phyloP scores from a whole-genome alignment of 2,113 vertebrate genomes.

The Saccopteryx bilineata region DNA sequence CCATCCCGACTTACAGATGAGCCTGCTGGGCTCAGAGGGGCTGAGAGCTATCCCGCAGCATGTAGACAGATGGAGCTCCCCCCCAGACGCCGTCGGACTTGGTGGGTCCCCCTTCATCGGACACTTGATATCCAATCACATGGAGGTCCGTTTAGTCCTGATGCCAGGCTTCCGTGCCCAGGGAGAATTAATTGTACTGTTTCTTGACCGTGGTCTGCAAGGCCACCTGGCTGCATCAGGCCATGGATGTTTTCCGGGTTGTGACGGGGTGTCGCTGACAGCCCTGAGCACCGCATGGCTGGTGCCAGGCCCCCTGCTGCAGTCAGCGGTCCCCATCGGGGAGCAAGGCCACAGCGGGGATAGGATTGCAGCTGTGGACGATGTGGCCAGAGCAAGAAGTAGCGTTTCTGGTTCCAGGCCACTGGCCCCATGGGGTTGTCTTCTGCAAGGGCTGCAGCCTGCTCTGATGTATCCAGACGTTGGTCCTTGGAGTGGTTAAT shows the following conservation, averaged over 20 bases:
- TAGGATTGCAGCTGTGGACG: not conserved
- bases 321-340: not conserved
- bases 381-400: not conserved
- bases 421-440: not conserved
- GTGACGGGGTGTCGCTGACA: too few relatives aligned
- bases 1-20: not conserved
- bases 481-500: not conserved
- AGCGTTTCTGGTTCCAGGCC: fast-evolving
- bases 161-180: not conserved
- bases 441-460: not conserved
- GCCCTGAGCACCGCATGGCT: too few relatives aligned
- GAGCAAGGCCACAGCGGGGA: not conserved
- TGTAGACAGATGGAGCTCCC: not conserved
- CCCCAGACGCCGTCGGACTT: not conserved
- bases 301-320: too few relatives aligned
- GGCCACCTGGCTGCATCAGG: not conserved
- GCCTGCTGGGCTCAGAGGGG: not conserved
- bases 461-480: not conserved
- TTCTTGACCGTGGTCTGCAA: not conserved
- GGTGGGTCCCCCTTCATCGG: not conserved
- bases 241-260: not conserved
- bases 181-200: too few relatives aligned
- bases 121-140: not conserved
- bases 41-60: not conserved
- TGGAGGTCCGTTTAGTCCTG: too few relatives aligned